Conservation (phyloP, 2,797 vertebrate genomes). For the Todus mexicanus region DNA sequence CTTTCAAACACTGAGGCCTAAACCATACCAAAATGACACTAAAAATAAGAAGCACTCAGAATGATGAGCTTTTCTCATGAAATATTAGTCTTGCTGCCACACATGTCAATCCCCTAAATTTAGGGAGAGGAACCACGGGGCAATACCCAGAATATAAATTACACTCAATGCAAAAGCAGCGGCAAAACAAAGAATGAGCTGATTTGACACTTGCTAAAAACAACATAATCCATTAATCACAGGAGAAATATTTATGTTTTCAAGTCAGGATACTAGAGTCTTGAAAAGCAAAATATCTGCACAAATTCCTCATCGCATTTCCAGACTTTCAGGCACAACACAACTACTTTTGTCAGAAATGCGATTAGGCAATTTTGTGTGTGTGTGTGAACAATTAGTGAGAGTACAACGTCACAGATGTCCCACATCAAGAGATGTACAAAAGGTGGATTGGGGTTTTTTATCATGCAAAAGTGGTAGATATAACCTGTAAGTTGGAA, state of each 20-base stretch:
- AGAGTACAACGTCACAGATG: background rate
- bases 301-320: background rate
- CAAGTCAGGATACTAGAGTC: background rate
- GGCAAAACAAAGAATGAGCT: background rate
- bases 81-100: background rate
- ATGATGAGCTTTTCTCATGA: background rate
- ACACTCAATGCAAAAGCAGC: background rate
- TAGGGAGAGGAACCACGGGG: background rate
- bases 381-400: background rate
- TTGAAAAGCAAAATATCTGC: background rate
- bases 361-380: background rate
- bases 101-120: background rate
- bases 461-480: background rate
- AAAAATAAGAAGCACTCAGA: background rate
- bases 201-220: constrained; percentile 12
- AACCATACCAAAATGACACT: background rate
- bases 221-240: background rate
- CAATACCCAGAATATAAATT: background rate
- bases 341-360: background rate
- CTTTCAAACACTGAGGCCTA: background rate
- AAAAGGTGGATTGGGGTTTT: background rate
- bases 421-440: background rate
- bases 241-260: constrained; percentile 1
- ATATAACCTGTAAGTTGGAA: background rate
- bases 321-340: background rate